Base-by-base conservation (phyloP, 1,140 invertebrate species). In the Pissodes strobi region DNA sequence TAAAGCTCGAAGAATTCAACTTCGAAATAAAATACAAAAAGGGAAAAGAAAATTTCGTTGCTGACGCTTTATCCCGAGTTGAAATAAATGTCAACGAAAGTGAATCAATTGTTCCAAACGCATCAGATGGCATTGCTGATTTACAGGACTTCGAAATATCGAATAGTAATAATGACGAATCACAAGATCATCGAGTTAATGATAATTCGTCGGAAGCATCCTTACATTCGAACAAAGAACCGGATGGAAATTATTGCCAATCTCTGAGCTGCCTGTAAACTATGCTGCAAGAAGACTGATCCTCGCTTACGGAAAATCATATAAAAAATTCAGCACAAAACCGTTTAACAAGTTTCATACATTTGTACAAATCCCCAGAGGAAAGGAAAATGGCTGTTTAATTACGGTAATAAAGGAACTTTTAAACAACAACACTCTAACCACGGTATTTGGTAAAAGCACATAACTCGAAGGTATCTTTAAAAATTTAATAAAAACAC, bases 1-100 rank as follows among this genome's bases (percentile, higher is more conserved):
- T 79, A 18, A 64, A 68, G 60, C 10, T 78, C 8, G 69, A n/a
- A n/a, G n/a, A n/a, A n/a, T n/a, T n/a, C n/a, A n/a, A n/a, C n/a
- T n/a, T n/a, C n/a, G n/a, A n/a, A n/a, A 46, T 79, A 8, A 27
- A 46, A 10, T 80, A 69, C 39, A 69, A 70, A 55, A 68, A 71
- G 37, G 75, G 74, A 1, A 73, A 69, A 49, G 51, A 66, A 41
- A 69, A 77, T 64, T 48, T 67, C 30, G 68, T 76, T 15, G 72
- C 68, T 66, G 72, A 77, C 71, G 67, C 64, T 55, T 58, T 69
- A 64, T 66, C 77, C 64, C 6, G 79, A 68, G 57, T 49, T 23
- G 12, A 48, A 19, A 1, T 62, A 8, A 13, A 69, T 19, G 18
- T 52, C 12, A 6, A 46, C 13, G 41, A 58, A 53, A 60, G n/a